Conservation (phyloP, 2,888 invertebrate species). For the Tortrix viridana region DNA sequence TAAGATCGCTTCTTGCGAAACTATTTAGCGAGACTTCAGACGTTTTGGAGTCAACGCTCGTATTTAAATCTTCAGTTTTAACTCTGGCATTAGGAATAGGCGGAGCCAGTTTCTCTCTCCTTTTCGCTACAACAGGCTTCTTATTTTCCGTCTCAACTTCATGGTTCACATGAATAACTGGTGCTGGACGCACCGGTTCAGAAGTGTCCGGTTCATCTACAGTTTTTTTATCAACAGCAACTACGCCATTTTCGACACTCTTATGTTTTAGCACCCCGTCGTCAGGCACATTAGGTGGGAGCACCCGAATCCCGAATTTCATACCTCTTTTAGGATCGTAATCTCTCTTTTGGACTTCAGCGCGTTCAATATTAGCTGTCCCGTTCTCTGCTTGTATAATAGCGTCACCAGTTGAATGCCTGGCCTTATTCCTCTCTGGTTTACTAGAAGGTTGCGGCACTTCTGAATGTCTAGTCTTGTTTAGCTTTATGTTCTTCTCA, state of each 20-base stretch:
- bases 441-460: constrained; percentile 61
- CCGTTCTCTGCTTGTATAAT: constrained; percentile 75
- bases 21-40: constrained; percentile 62
- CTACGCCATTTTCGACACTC: constrained; percentile 70
- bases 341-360: constrained; percentile 82
- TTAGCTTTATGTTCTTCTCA: constrained; percentile 76
- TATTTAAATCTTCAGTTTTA: constrained; percentile 66
- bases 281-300: constrained; percentile 84
- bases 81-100: constrained; percentile 77
- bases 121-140: constrained; percentile 82
- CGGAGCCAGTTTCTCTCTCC: constrained; percentile 78
- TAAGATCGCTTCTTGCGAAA: constrained; percentile 77
- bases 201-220: constrained; percentile 75
- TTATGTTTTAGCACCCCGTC: constrained; percentile 79
- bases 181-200: constrained; percentile 64
- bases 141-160: constrained; percentile 77
- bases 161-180: constrained; percentile 74
- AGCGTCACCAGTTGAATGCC: constrained; percentile 72
- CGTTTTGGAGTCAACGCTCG: constrained; percentile 62
- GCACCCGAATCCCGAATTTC: constrained; percentile 88
- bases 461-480: constrained; percentile 69
- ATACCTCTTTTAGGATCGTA: constrained; percentile 83
- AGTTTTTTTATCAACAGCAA: constrained; percentile 65
- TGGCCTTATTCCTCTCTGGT: constrained; percentile 70
- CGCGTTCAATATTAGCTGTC: constrained; percentile 68